A percentile compares a stretch with the other conserved stretches of the same genome.
Evolutionary conservation across 2,888 invertebrate genomes (phyloP).

Genomic region (Lathronympha strigana): DNA sequence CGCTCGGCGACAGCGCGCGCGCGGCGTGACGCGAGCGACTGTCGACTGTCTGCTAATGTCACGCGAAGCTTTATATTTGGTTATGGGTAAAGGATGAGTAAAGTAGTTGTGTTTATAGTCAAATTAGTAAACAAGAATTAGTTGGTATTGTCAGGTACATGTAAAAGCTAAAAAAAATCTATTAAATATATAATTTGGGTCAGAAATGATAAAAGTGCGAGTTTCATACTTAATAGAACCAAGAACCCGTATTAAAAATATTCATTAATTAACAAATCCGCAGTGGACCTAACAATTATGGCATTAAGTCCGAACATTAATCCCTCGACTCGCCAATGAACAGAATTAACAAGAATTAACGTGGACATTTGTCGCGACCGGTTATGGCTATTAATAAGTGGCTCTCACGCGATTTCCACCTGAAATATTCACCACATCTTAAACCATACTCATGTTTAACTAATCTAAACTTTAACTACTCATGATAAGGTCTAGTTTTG

Average conservation of each 20-base stretch:
- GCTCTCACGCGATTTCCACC: conserved; percentile 22
- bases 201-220: too few species aligned
- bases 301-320: conserved; percentile 27
- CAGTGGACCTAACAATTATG: conserved; percentile 19
- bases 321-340: conserved; percentile 26
- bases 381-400: conserved; percentile 35
- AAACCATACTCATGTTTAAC: neutral
- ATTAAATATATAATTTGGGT: too few species aligned
- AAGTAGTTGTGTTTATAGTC: neutral
- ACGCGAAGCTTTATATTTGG: conserved; percentile 45
- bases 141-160: neutral
- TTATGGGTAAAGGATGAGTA: neutral
- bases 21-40: conserved; percentile 1
- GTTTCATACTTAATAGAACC: neutral
- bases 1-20: neutral
- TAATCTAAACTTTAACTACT: neutral
- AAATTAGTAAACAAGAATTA: neutral
- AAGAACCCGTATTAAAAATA: neutral
- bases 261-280: conserved; percentile 49
- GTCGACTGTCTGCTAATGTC: conserved; percentile 16
- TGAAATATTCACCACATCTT: neutral
- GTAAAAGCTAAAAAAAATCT: too few species aligned
- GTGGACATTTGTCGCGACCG: conserved; percentile 32
- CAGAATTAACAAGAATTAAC: conserved; percentile 40
- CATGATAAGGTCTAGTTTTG: neutral